Base-by-base conservation (phyloP, 2,113 vertebrate genomes). In the Solea solea region DNA sequence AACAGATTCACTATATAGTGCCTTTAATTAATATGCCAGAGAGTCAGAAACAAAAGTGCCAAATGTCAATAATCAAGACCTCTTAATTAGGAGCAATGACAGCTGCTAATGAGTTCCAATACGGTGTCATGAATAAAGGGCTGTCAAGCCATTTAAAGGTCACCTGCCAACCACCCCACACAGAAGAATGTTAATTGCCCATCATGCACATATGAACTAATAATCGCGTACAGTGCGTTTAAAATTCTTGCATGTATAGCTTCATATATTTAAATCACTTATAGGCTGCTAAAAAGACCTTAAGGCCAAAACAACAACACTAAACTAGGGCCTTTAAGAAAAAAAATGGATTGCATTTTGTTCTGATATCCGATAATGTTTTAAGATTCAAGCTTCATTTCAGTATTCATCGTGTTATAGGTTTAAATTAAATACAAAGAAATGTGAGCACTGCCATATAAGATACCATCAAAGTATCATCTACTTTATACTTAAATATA, bases 1-100 rank as follows among this genome's bases (percentile, higher is more conserved):
- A 69, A 81, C 70, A 78, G 65, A 88, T 86, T 84, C 80, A 86
- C 66, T 79, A 74, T 61, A 74, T 16, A 40, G 61, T 13, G 72
- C 48, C 63, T 76, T 72, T 84, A 88, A 90, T 87, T 87, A 88
- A 81, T 70, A 75, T 76, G 74, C 76, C 6, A 57, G 81, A 88
- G 79, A 69, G 68, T 86, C 57, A 59, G 64, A 82, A 66, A 89
- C 66, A 5, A 92, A 89, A 88, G 84, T 46, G 61, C 85, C 88
- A 87, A 84, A 82, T 88, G 90, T 81, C 84, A 89, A 89, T 90
- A 89, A 92, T 90, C 87, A 91, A 86, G 86, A 91, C 77, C 67
- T 89, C 78, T 84, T 91, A 89, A 91, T 92, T 89, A 91, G 86
- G 75, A 81, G 67, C 69, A 27, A 74, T 80, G 82, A 87, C 78